A percentile compares a stretch with the other conserved stretches of the same genome.
Conservation (phyloP, 2,113 vertebrate genomes). For the Motacilla tschutschensis region DNA sequence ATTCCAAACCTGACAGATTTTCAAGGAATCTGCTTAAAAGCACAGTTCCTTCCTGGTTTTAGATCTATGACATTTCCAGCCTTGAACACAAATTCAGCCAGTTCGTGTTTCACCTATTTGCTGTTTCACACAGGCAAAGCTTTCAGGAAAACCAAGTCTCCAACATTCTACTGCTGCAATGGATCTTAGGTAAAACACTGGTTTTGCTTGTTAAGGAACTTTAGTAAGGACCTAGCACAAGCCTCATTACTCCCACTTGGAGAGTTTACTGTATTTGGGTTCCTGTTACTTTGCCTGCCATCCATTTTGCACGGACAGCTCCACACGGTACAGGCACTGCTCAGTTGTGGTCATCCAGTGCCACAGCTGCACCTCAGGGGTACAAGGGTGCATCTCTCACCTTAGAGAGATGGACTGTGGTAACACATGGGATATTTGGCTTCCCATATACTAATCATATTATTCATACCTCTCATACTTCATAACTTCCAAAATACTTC, state of each 20-base stretch:
- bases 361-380: not conserved
- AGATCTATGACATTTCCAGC: conserved; percentile 86
- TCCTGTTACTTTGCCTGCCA: conserved; percentile 87
- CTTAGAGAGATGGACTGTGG: not conserved
- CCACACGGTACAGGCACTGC: conserved; percentile 77
- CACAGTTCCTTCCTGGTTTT: conserved; percentile 81
- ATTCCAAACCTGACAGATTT: conserved; percentile 61
- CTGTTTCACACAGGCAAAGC: conserved; percentile 80
- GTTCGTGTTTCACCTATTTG: conserved; percentile 88
- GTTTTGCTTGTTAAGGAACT: conserved; percentile 91
- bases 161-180: conserved; percentile 80
- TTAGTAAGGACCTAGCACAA: conserved; percentile 86
- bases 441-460: not conserved
- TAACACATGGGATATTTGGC: not conserved
- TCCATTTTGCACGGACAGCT: conserved; percentile 85
- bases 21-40: conserved; percentile 73
- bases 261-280: conserved; percentile 89
- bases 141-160: conserved; percentile 88
- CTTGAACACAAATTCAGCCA: conserved; percentile 88
- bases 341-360: not conserved
- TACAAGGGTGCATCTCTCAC: too few relatives aligned
- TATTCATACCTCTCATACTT: not conserved
- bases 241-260: conserved; percentile 87
- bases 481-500: not conserved
- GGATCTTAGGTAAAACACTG: conserved; percentile 90